Evolutionary conservation across 64 coral and sea anemone species (phyloP).

Genomic region (Montipora sp.): DNA sequence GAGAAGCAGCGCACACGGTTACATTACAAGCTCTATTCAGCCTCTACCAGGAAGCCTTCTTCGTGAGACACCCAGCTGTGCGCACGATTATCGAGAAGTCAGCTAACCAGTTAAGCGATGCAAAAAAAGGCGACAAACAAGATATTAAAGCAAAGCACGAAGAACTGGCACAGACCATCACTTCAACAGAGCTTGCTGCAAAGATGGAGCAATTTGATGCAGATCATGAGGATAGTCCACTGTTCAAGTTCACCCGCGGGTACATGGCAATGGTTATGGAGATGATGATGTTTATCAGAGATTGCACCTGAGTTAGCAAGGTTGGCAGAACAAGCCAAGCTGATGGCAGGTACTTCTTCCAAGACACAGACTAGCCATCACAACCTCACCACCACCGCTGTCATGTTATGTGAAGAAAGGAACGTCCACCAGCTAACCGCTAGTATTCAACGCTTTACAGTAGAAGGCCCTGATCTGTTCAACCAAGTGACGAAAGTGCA

Average conservation of each 20-base stretch:
- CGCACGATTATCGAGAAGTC: constrained; percentile 16
- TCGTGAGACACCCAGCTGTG: constrained; percentile 21
- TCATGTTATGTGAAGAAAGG: constrained; percentile 8
- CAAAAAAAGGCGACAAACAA: constrained; percentile 15
- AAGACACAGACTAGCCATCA: constrained; percentile 35
- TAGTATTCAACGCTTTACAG: constrained; percentile 7
- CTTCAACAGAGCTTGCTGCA: constrained; percentile 37
- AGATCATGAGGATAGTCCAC: background rate
- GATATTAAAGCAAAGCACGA: constrained; percentile 31
- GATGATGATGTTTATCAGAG: constrained; percentile 40
- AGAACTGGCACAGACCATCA: constrained; percentile 41
- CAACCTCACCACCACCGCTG: background rate
- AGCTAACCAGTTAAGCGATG: constrained; percentile 41
- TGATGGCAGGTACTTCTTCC: constrained; percentile 27
- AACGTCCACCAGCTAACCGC: constrained; percentile 18
- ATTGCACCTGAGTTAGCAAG: constrained; percentile 58
- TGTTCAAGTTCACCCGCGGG: background rate
- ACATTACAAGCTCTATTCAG: constrained; percentile 54
- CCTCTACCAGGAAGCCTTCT: constrained; percentile 62
- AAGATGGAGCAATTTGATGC: constrained; percentile 67
- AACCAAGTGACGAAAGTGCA: constrained; percentile 58
- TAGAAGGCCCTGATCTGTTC: constrained; percentile 39
- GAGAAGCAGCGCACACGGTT: constrained; percentile 52
- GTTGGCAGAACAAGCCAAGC: constrained; percentile 50
- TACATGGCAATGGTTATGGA: constrained; percentile 33